Base-by-base conservation (phyloP, 2,888 invertebrate species). In the Loripinus fragilis region DNA sequence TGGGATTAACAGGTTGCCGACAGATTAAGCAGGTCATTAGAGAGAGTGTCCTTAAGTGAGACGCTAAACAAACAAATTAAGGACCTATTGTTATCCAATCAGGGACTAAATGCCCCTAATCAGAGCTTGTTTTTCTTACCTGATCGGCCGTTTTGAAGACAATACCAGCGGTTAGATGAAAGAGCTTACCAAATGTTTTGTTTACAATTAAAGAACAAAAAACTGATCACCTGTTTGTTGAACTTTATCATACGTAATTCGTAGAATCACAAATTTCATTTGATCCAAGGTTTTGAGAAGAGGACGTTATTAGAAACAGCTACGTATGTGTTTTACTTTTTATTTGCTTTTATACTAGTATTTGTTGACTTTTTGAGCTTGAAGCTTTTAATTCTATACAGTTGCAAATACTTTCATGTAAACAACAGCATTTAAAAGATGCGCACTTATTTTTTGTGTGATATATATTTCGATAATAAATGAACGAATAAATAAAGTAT, bases 141-240 rank as follows among this genome's bases (percentile, higher is more conserved):
- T 33, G 60, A 33, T 33, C 33, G 33, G 30, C 33, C 17, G 17
- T 60, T 60, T 60, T 33, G 60, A 60, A 60, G 60, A 60, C 60
- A 60, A 60, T 33, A 20, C 23, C 15, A 2, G 10, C 60, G 60
- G 60, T 17, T 3, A 10, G 33, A 60, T 60, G 17, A 60, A 60
- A 60, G 8, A 60, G 5, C 15, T 33, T 17, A 17, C 33, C 3
- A 60, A 1, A 60, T 33, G 60, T 17, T 20, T 33, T 60, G 33
- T 33, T 15, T 33, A 33, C 60, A 60, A 60, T 60, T 60, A 60
- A 60, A 60, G 60, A 60, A 60, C 30, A 23, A 60, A 60, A 52
- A 38, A 2, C 3, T 52, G 3, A 28, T 52, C 52, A 52, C 52
- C 25, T 52, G 52, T 52, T 60, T 60, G 33, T 60, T 60, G 20